These are phyloP conservation scores for Lanius ludovicianus DNA, from an alignment of 2,113 vertebrate species.

Conservation along the genomic window DNA sequence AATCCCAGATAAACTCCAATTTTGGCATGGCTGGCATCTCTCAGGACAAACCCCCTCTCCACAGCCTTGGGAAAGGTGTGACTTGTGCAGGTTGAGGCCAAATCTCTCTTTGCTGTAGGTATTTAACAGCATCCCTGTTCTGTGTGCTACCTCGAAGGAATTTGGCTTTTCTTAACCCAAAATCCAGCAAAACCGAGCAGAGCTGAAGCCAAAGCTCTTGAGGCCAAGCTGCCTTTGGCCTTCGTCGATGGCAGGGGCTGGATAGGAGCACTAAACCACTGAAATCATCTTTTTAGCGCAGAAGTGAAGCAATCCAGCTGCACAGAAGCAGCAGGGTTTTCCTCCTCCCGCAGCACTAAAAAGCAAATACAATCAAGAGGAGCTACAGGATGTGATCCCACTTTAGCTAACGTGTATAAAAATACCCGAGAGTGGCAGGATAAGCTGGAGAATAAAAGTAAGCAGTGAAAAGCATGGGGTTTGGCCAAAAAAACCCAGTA, in stretches of 20 bases:
- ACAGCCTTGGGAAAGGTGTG: too few species aligned
- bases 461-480: not conserved
- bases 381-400: not conserved
- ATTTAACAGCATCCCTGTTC: not conserved
- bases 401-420: not conserved
- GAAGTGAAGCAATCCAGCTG: not conserved
- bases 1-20: not conserved
- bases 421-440: not conserved
- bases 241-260: not conserved
- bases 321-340: not conserved
- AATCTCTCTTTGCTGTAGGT: not conserved
- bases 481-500: not conserved
- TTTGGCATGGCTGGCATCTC: rapidly evolving
- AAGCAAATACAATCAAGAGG: not conserved
- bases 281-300: not conserved
- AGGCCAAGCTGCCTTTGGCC: not conserved
- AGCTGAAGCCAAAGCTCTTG: rapidly evolving
- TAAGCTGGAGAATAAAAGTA: not conserved
- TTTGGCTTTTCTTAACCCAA: not conserved
- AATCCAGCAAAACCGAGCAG: not conserved
- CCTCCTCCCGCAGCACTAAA: not conserved
- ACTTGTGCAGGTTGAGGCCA: not conserved
- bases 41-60: not conserved
- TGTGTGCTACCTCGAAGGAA: not conserved
- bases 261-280: not conserved